Conservation (phyloP, 2,797 vertebrate species). For the Tinamus major region DNA sequence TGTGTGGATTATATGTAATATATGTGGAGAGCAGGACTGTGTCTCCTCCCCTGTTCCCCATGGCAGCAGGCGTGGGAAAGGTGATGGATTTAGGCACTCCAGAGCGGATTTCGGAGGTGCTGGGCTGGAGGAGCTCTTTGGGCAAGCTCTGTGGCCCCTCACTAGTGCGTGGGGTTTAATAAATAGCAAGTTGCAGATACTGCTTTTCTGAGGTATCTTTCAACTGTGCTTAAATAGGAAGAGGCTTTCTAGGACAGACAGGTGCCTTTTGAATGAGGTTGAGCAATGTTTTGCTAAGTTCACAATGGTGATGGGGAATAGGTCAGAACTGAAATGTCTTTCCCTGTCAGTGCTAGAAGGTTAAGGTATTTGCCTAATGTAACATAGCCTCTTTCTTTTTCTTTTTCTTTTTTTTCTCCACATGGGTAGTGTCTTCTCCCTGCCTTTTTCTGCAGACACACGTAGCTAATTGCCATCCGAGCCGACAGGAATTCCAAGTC, state of each 20-base stretch:
- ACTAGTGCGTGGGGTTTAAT: neutral
- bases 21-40: neutral
- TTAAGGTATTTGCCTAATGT: neutral
- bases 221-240: neutral
- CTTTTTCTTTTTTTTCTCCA: fast-evolving
- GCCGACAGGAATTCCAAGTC: neutral
- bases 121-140: neutral
- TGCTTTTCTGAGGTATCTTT: constrained; percentile 32
- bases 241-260: neutral
- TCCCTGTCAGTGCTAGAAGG: neutral
- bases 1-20: fast-evolving
- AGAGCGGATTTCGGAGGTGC: neutral
- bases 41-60: neutral
- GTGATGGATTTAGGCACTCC: neutral
- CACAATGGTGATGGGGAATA: neutral
- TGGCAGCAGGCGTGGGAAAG: neutral
- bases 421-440: fast-evolving
- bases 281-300: neutral
- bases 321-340: neutral
- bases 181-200: neutral
- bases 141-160: neutral
- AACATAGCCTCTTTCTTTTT: neutral
- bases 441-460: neutral
- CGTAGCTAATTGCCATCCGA: neutral
- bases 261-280: neutral